phyloP scores from a whole-genome alignment of 2,797 vertebrate genomes.

The Coendou prehensilis region DNA sequence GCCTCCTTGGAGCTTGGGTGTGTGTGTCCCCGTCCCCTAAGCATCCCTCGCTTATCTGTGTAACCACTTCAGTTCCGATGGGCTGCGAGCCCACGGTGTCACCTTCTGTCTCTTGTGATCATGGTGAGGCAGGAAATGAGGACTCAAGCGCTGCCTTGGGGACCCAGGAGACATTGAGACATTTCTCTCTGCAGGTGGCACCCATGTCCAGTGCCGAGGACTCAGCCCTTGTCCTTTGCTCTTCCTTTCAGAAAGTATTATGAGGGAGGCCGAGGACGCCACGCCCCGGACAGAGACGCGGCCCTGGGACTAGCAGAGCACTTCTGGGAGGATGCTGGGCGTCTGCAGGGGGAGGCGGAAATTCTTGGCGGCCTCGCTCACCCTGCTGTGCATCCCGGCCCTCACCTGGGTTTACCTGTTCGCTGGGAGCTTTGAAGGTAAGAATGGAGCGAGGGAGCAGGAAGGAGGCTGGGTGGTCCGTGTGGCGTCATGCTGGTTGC shows the following conservation, averaged over 20 bases:
- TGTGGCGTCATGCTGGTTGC: background rate
- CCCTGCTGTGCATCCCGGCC: slow-evolving; percentile 96
- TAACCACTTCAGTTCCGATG: background rate
- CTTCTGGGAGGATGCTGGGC: slow-evolving; percentile 97
- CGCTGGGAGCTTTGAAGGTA: slow-evolving; percentile 97
- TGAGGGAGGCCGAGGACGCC: slow-evolving; percentile 92
- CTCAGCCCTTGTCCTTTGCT: slow-evolving; percentile 68
- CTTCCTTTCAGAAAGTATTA: slow-evolving; percentile 91
- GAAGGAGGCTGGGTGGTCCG: background rate
- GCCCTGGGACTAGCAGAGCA: slow-evolving; percentile 87
- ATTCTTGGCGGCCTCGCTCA: slow-evolving; percentile 97
- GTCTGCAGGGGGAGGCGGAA: slow-evolving; percentile 99
- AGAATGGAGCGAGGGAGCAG: slow-evolving; percentile 62
- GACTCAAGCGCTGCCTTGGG: background rate
- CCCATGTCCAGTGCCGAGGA: background rate
- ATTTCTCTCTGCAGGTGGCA: background rate
- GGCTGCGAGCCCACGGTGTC: background rate
- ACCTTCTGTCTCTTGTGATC: background rate
- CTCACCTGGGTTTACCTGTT: slow-evolving; percentile 99
- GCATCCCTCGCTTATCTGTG: background rate
- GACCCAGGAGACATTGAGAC: rapidly evolving
- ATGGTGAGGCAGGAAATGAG: background rate
- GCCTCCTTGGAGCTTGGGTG: background rate
- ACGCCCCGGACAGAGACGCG: slow-evolving; percentile 93
- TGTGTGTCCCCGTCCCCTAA: rapidly evolving